Base-by-base conservation (phyloP, 2,113 vertebrate genomes). In the Ameiurus melas region DNA sequence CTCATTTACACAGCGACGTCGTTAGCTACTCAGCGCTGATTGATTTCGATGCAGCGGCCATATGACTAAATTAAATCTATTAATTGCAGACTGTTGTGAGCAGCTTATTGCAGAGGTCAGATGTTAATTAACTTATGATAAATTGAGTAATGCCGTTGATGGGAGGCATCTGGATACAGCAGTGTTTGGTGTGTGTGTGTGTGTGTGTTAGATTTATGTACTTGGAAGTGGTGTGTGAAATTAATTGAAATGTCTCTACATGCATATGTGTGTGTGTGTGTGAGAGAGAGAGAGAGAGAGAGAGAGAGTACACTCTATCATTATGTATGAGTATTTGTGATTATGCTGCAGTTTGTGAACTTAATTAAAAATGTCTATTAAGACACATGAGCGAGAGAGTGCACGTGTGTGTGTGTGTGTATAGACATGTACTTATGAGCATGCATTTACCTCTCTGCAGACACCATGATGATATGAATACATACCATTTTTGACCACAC, bases 261-360 rank as follows among this genome's bases (percentile, higher is more conserved):
- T 79, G 47, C 27, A 6, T n/a, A 25, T 88, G 83, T 43, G 51
- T 68, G 62, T 62, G 55, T 43, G 55, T 58, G 78, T 25, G 53
- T 25, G 55, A 33, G 33, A 39, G 33, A n/a, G n/a, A n/a, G n/a
- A n/a, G n/a, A n/a, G n/a, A n/a, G n/a, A 57, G 68, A 27, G 58
- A 36, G 71, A 22, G 2, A 9, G 6, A 10, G 7, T 73, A 20
- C 8, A 66, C 62, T 4, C 5, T 33, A 5, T 20, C 64, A 64
- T 68, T 68, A 58, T 78, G 75, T 0, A 7, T 47, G 6, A 86
- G 51, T 25, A 5, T 86, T 33, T 30, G 66, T 30, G 87, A 84
- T 84, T 86, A 89, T 60, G 85, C 87, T 85, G 87, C 81, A 82
- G 30, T 90, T 83, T 82, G 33, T 71, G 70, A 68, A 47, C n/a